Percentiles rank a stretch among this genome's conserved stretches.
Evolutionary conservation across 1,140 invertebrate genomes (phyloP).

Genomic region (Holcopasites calliopsidis): DNA sequence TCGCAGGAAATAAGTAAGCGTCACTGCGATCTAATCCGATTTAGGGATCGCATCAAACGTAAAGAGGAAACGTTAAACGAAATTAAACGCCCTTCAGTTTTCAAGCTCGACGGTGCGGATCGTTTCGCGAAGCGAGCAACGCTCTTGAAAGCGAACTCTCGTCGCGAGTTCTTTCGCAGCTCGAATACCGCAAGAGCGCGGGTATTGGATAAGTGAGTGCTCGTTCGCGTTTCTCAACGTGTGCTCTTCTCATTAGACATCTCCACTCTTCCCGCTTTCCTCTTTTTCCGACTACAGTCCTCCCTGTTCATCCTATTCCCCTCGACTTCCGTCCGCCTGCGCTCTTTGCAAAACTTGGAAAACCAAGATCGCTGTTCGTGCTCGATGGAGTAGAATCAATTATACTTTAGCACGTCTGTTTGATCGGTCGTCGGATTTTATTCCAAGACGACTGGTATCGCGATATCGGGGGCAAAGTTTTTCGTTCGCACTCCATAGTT

Average conservation of each 20-base stretch:
- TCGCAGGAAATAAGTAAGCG: too few relatives aligned
- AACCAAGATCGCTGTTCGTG: neutral
- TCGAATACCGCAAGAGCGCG: conserved; percentile 12
- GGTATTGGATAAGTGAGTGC: conserved; percentile 38
- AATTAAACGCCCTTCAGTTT: too few relatives aligned
- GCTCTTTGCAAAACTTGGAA: neutral
- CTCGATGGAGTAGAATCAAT: neutral
- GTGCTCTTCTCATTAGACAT: neutral
- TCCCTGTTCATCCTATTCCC: too few relatives aligned
- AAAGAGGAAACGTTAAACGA: too few relatives aligned
- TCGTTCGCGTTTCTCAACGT: conserved; percentile 16
- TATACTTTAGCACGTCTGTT: neutral
- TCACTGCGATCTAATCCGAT: too few relatives aligned
- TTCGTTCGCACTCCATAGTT: too few relatives aligned
- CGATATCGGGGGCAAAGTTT: too few relatives aligned
- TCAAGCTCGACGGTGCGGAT: too few relatives aligned
- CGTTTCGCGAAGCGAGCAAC: too few relatives aligned
- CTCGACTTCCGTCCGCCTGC: neutral
- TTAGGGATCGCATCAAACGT: too few relatives aligned
- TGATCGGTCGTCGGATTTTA: too few relatives aligned
- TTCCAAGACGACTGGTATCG: too few relatives aligned
- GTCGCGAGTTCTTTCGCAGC: conserved; percentile 21
- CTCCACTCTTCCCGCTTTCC: neutral
- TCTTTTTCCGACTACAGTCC: neutral
- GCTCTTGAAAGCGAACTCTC: neutral